phyloP scores from a whole-genome alignment of 2,797 vertebrate genomes.

The Paguma larvata region DNA sequence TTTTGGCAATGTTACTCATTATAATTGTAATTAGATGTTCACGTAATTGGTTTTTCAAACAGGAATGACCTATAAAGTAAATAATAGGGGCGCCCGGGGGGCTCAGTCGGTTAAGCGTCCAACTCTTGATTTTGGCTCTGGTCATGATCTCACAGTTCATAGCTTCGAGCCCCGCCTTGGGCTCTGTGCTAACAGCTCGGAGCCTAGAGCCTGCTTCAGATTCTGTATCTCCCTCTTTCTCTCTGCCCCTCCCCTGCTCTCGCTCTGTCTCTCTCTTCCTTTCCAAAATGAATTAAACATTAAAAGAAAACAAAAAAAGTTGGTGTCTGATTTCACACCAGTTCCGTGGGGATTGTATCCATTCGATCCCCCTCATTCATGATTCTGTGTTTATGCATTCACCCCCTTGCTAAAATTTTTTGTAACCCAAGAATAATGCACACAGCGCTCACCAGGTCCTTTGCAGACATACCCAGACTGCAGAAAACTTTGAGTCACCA shows the following conservation, averaged over 20 bases:
- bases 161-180: rapidly evolving
- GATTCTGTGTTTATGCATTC: not conserved
- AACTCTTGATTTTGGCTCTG: too few species aligned
- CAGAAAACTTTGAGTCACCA: not conserved
- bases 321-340: not conserved
- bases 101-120: too few species aligned
- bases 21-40: not conserved
- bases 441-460: not conserved
- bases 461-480: too few species aligned
- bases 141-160: too few species aligned
- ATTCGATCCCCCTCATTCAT: not conserved
- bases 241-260: too few species aligned
- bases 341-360: not conserved
- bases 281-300: too few species aligned
- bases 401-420: not conserved
- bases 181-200: too few species aligned
- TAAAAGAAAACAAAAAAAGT: not conserved
- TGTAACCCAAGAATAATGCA: not conserved
- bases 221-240: too few species aligned
- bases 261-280: too few species aligned
- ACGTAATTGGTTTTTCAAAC: not conserved
- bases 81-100: not conserved
- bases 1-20: not conserved
- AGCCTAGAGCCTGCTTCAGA: too few species aligned
- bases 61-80: conserved; percentile 45